phyloP scores from a whole-genome alignment of 1,140 invertebrate genomes.

The Lepidurus packardi region DNA sequence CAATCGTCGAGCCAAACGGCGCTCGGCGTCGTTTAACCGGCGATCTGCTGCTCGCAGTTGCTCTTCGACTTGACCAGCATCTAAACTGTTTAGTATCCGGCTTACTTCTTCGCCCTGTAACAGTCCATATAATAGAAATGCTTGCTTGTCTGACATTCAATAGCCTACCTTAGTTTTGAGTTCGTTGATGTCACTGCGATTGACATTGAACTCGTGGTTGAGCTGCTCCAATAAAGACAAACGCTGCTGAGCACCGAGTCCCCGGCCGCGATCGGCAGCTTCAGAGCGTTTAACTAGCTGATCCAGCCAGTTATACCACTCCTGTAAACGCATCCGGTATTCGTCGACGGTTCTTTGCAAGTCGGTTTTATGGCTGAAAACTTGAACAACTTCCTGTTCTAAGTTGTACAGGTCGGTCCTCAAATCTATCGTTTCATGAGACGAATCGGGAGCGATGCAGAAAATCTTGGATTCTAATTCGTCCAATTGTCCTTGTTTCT shows the following conservation, averaged over 20 bases:
- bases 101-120: conserved; percentile 37
- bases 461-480: conserved; percentile 44
- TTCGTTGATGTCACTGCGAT: conserved; percentile 46
- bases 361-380: conserved; percentile 66
- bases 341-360: conserved; percentile 70
- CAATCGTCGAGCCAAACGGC: conserved; percentile 70
- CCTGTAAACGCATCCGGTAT: conserved; percentile 64
- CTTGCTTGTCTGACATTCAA: conserved; percentile 50
- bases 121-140: conserved; percentile 35
- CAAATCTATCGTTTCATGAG: conserved; percentile 49
- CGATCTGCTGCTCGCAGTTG: conserved; percentile 76
- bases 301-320: conserved; percentile 72
- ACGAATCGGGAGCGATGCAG: conserved; percentile 39
- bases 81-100: conserved; percentile 57
- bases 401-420: conserved; percentile 63
- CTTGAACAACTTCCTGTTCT: conserved; percentile 52
- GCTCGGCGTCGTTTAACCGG: conserved; percentile 71
- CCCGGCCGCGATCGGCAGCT: conserved; percentile 70
- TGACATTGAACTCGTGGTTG: conserved; percentile 53
- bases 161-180: conserved; percentile 49
- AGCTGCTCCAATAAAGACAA: conserved; percentile 63
- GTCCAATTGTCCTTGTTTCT: conserved; percentile 50
- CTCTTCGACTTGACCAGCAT: conserved; percentile 85
- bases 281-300: conserved; percentile 69
- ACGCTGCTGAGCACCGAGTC: conserved; percentile 73